Evolutionary conservation across 2,888 invertebrate species (phyloP).

Genomic region (Acleris emargana): DNA sequence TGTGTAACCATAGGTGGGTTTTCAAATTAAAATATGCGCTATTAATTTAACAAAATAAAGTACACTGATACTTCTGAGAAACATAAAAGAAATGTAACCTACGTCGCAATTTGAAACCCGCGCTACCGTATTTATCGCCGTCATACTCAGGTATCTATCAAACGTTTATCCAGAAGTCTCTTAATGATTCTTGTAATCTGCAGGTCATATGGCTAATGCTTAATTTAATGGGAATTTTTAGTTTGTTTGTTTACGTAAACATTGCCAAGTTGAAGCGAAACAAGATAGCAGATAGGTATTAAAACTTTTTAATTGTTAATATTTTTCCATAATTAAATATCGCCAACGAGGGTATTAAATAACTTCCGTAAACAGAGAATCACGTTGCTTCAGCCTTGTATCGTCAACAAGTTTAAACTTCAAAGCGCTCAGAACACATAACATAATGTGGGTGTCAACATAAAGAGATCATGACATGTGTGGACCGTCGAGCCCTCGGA

Average conservation of each 20-base stretch:
- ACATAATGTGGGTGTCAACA: constrained; percentile 62
- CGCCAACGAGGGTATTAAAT: neutral
- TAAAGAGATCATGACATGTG: constrained; percentile 61
- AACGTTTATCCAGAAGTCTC: constrained; percentile 24
- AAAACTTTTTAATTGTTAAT: no score
- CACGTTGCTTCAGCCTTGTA: constrained; percentile 1
- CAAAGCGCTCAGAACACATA: constrained; percentile 33
- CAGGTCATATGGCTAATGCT: neutral
- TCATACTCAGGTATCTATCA: constrained; percentile 17
- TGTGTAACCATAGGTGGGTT: constrained; percentile 60
- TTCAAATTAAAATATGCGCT: neutral
- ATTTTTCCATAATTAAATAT: no score
- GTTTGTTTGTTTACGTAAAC: constrained; percentile 14
- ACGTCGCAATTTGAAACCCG: constrained; percentile 42
- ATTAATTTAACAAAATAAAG: neutral
- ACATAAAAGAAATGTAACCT: constrained; percentile 14
- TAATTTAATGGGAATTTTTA: neutral
- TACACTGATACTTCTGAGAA: neutral
- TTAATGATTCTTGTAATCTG: constrained; percentile 2
- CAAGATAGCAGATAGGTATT: no score
- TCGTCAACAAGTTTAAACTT: constrained; percentile 17
- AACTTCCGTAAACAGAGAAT: constrained; percentile 3
- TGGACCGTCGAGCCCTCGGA: constrained; percentile 57
- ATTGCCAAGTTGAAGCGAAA: constrained; percentile 19
- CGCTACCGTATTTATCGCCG: constrained; percentile 29